Base-by-base conservation (phyloP, 1,140 invertebrate species). In the Philopotamus ludificatus region DNA sequence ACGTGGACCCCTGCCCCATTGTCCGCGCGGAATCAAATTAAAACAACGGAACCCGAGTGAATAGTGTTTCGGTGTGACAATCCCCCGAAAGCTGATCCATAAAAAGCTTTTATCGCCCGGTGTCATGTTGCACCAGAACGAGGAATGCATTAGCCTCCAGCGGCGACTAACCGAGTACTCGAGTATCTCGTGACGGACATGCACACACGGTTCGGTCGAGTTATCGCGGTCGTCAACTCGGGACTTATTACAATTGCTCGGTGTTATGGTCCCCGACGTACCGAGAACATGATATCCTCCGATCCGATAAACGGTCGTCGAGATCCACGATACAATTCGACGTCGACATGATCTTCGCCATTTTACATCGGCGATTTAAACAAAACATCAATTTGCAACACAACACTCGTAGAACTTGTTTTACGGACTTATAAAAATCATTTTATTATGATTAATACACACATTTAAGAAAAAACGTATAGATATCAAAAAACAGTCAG, bases 91-190 rank as follows among this genome's bases (percentile, higher is more conserved):
- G 20, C 15, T 49, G 47, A 49, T 49, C 47, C 47, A 49, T 49
- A 49, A 49, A 49, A 49, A 49, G 47, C 47, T 49, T 49, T 49
- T 49, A 49, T 49, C 3, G 1, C 47, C 1, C 15, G 47, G 47
- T 49, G 22, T 49, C 47, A 21, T 4, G 47, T 49, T 49, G 3
- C 47, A 3, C 1, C 12, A 34, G 28, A 12, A 34, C 47, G 15
- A 21, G 15, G 47, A 18, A 21, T 49, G 16, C 47, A 49, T 49
- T 49, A 49, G 47, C 16, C 47, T 49, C 47, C 47, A 49, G 47
- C 47, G n/a, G 16, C 22, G 47, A 49, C 47, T 49, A 18, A 21
- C 47, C 2, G n/a, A n/a, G n/a, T n/a, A n/a, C 47, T 49, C 28
- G 12, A 12, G 12, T 34, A 34, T 34, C 28, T 18, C 10, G 16